Conservation (phyloP, 2,888 invertebrate genomes). For the Dryocosmus kuriphilus region DNA sequence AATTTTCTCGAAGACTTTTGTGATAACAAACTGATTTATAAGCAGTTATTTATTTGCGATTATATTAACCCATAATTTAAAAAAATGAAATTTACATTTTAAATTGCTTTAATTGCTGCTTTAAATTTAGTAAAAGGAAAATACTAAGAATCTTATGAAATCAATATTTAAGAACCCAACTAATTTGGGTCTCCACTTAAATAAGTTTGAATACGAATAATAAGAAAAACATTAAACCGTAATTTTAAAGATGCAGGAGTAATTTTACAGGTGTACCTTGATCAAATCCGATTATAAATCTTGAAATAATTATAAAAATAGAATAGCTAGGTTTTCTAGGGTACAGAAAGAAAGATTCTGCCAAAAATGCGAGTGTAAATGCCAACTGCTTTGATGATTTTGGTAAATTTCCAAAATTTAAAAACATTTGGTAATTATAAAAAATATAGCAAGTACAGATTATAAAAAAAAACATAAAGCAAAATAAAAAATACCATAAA, state of each 20-base stretch:
- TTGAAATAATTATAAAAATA: constrained; percentile 67
- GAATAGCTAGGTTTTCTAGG: constrained; percentile 62
- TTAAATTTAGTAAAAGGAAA: no score
- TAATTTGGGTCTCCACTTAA: neutral
- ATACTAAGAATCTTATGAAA: no score
- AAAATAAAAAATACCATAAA: neutral
- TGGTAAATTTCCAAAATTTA: constrained; percentile 31
- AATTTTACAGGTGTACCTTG: constrained; percentile 46
- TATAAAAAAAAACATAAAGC: constrained; percentile 19
- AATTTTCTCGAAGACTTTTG: no score
- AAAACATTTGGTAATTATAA: neutral
- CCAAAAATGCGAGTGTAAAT: constrained; percentile 59
- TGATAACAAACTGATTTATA: no score
- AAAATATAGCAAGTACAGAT: neutral
- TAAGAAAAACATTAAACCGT: neutral
- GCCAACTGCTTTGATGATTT: constrained; percentile 30
- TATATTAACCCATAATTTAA: no score
- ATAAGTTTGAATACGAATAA: neutral
- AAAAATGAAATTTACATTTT: no score
- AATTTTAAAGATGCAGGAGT: constrained; percentile 4
- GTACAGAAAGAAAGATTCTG: constrained; percentile 60
- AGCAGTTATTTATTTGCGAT: no score
- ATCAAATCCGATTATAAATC: constrained; percentile 49
- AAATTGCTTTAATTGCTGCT: no score
- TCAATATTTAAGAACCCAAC: no score